Evolutionary conservation across 2,797 vertebrate species (phyloP).

Genomic region (Hypotaenidia okinawae): DNA sequence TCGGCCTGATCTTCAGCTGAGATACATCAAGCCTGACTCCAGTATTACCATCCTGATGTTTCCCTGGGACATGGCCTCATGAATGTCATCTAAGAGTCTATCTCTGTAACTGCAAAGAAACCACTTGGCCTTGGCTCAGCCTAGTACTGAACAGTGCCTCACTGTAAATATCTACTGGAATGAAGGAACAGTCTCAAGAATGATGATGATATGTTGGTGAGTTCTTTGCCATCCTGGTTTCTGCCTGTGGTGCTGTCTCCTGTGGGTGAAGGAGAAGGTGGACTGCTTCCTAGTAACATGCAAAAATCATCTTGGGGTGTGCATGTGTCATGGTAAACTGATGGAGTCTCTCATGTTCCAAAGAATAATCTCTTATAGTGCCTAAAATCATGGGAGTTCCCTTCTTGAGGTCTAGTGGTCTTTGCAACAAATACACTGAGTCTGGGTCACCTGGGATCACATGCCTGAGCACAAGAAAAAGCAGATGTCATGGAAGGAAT

Average conservation of each 20-base stretch:
- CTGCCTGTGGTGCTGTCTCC: not conserved
- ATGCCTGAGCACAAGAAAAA: not conserved
- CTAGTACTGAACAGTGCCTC: not conserved
- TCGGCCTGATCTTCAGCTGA: not conserved
- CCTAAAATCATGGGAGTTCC: not conserved
- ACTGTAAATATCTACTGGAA: not conserved
- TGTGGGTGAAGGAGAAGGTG: not conserved
- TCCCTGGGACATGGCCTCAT: not conserved
- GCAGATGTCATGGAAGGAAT: not conserved
- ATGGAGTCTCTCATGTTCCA: not conserved
- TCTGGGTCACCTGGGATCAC: not conserved
- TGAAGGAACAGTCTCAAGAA: not conserved
- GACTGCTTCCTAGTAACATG: not conserved
- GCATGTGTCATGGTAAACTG: not conserved
- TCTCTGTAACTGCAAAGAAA: not conserved
- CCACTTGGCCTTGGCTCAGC: not conserved
- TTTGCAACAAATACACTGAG: not conserved
- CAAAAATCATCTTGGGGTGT: not conserved
- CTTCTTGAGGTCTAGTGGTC: not conserved
- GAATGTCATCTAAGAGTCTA: not conserved
- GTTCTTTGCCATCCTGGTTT: not conserved
- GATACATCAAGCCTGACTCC: not conserved
- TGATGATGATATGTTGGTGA: not conserved
- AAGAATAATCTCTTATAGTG: not conserved
- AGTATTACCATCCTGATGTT: not conserved